These are phyloP conservation scores for Nematopogon swammerdamellus DNA, from an alignment of 2,888 invertebrate genomes.

Conservation along the genomic window DNA sequence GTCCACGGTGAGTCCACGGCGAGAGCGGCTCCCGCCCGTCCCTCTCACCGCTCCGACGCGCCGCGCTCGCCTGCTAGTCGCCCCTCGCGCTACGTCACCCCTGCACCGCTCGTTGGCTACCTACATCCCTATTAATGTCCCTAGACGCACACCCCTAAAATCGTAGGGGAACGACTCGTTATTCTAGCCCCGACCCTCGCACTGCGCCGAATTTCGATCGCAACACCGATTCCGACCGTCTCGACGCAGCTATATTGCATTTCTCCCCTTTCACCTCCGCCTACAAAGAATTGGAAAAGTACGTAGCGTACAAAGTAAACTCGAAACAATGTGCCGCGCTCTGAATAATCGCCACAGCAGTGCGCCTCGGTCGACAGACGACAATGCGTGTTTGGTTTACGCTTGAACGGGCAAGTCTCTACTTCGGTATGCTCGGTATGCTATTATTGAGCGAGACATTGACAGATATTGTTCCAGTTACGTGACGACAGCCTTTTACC, in stretches of 20 bases:
- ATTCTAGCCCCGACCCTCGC: constrained; percentile 25
- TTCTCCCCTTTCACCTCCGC: background rate
- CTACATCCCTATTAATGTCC: background rate
- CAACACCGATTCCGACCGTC: background rate
- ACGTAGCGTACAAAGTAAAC: background rate
- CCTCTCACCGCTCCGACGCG: constrained; percentile 38
- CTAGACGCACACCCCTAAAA: constrained; percentile 33
- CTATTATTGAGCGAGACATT: background rate
- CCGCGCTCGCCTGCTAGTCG: constrained; percentile 37
- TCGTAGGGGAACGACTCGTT: constrained; percentile 26
- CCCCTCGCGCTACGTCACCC: no score
- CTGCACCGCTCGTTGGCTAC: background rate
- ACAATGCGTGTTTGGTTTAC: background rate
- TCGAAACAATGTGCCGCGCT: background rate
- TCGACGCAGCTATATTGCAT: background rate
- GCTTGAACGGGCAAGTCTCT: background rate
- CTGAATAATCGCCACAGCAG: background rate
- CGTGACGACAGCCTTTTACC: background rate
- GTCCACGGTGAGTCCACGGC: constrained; percentile 56
- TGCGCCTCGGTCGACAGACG: background rate
- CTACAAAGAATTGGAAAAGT: background rate
- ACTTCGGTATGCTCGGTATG: background rate
- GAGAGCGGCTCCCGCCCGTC: constrained; percentile 32
- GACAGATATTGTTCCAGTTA: background rate
- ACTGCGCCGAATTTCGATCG: constrained; percentile 5